A percentile compares a stretch with the other conserved stretches of the same genome.
These are phyloP conservation scores for Lepidurus arcticus DNA, from an alignment of 1,140 invertebrate species.

Conservation along the genomic window DNA sequence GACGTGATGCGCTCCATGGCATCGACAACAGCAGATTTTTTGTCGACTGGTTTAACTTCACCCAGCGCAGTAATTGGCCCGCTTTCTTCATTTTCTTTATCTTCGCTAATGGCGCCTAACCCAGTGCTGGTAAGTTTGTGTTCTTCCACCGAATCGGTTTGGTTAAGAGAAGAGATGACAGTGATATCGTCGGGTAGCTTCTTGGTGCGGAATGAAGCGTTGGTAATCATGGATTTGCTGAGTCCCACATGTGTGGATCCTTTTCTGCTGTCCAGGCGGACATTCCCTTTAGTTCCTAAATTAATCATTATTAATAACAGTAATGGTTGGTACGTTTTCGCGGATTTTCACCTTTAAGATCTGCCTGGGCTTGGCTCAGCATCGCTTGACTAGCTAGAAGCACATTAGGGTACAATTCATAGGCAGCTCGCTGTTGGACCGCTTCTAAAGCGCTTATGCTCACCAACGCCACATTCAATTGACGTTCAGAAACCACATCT, in stretches of 20 bases:
- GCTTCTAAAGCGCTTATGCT: slow-evolving; percentile 74
- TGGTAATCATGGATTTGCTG: slow-evolving; percentile 87
- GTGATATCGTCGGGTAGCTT: slow-evolving; percentile 68
- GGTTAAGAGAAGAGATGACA: neutral
- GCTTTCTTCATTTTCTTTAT: neutral
- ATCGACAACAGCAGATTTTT: neutral
- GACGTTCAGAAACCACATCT: neutral
- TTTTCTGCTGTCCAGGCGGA: slow-evolving; percentile 20
- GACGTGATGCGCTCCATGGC: slow-evolving; percentile 13
- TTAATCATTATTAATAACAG: slow-evolving; percentile 42
- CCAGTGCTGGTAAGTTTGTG: neutral
- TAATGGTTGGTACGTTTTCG: neutral
- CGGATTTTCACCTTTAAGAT: slow-evolving; percentile 44
- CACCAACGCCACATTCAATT: slow-evolving; percentile 55
- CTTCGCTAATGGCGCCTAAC: neutral
- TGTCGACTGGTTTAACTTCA: neutral
- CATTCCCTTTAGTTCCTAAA: neutral
- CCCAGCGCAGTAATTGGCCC: neutral
- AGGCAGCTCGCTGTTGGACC: slow-evolving; percentile 73
- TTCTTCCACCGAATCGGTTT: neutral
- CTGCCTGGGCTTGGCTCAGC: slow-evolving; percentile 71
- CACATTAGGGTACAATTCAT: slow-evolving; percentile 80
- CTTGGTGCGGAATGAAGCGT: slow-evolving; percentile 91
- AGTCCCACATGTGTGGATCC: neutral
- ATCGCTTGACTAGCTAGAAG: slow-evolving; percentile 84